Evolutionary conservation across 2,113 vertebrate species (phyloP), one percentile per base, ranked within the genome.

Genomic region (Calyptommatus sinebrachiatus): DNA sequence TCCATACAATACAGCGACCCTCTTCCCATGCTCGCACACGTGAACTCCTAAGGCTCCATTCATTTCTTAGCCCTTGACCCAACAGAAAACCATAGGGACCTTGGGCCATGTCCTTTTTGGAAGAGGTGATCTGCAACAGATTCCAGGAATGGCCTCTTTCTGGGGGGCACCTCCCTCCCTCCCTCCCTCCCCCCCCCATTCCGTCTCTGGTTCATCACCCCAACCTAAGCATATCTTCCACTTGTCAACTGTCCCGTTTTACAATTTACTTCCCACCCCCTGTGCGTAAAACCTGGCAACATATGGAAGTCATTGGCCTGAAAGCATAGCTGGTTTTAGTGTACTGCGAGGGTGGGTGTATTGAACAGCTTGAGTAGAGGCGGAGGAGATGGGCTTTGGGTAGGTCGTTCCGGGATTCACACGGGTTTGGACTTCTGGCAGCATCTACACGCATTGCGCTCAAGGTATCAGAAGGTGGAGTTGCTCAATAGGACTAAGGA

Each of bases 291-390:
- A 90, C 83, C 82, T 73, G 81, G 60, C 61, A 86, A 70, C 90
- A 89, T 93, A 90, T 88, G 88, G 88, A 90, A 90, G 60, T 83
- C 78, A 82, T 93, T 77, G 53, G 67, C 88, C 84, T 65, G 87
- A 88, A 88, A 81, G 82, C 62, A 0, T 87, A 80, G 87, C 83
- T 90, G 53, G 88, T 86, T 83, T 91, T 35, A 31, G 83, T 86
- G 86, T 83, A 73, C 79, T 28, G 90, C 84, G 78, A 5, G 35
- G 35, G 35, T 41, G 35, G 35, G 35, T 41, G 35, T 2, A 5
- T 41, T 41, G 35, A 5, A 41, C 35, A 41, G 35, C 35, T 41
- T 5, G 35, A 41, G 35, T 41, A 41, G 35, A 41, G 26, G 18
- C 89, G 85, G 88, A 89, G 89, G 53, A 90, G 85, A 88, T 41